These are phyloP conservation scores for Tamias sibiricus DNA, from an alignment of 2,113 vertebrate genomes.

Conservation along the genomic window DNA sequence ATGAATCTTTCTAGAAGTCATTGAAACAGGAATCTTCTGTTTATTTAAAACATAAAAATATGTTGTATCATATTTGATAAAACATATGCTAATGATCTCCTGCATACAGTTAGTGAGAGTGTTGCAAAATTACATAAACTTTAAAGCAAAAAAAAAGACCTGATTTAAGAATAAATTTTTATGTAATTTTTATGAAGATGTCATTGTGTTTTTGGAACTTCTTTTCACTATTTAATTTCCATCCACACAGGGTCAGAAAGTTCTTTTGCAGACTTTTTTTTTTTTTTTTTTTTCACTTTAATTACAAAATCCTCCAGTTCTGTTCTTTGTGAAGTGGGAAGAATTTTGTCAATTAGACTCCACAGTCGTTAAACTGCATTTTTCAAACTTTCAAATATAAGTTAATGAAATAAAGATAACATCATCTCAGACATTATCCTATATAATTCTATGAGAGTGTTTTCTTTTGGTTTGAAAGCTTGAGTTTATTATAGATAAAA, in stretches of 20 bases:
- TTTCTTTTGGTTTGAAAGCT: neutral
- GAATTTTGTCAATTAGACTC: neutral
- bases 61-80: neutral
- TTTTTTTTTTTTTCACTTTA: constrained; percentile 30
- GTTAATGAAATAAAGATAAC: neutral
- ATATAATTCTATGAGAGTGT: neutral
- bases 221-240: constrained; percentile 7
- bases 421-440: neutral
- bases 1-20: constrained; percentile 43
- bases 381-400: constrained; percentile 9
- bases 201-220: neutral
- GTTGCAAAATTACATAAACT: constrained; percentile 5
- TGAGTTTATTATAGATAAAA: neutral
- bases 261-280: constrained; percentile 23
- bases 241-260: neutral
- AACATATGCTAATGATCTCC: neutral
- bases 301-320: constrained; percentile 31
- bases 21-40: constrained; percentile 48
- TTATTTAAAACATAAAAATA: neutral
- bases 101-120: neutral
- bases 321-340: neutral
- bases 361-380: neutral
- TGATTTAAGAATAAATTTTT: neutral
- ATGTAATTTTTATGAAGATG: neutral
- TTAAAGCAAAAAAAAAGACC: constrained; percentile 22